Evolutionary conservation across 2,113 vertebrate genomes (phyloP).

Genomic region (human (Homo sapiens)): DNA sequence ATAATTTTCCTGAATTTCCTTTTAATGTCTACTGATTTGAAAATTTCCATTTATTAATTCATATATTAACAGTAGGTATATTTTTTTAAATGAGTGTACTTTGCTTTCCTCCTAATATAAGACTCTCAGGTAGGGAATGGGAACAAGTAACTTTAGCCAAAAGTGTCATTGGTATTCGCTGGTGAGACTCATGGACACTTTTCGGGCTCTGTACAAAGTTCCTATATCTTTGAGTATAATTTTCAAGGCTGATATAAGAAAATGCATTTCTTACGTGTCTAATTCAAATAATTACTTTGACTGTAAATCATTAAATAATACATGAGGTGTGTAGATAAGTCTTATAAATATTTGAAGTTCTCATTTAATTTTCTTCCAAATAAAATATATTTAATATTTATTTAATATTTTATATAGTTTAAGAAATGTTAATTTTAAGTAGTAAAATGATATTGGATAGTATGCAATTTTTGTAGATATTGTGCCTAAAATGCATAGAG

Average conservation of each 20-base stretch:
- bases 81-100: background rate
- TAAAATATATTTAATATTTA: background rate
- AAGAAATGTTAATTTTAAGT: slow-evolving; percentile 31
- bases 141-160: background rate
- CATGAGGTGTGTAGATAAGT: background rate
- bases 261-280: background rate
- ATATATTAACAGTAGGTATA: background rate
- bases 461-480: slow-evolving; percentile 36
- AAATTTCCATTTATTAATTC: background rate
- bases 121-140: background rate
- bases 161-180: background rate
- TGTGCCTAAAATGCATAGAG: slow-evolving; percentile 28
- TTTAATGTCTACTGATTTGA: background rate
- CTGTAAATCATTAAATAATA: background rate
- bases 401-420: background rate
- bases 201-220: background rate
- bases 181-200: background rate
- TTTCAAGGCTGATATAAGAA: background rate
- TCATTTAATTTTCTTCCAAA: background rate
- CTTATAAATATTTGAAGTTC: background rate
- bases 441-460: background rate
- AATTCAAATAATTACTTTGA: background rate
- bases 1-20: background rate
- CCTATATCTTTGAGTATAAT: background rate
- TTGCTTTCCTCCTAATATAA: background rate